Percentiles rank a stretch among this genome's conserved stretches.
Conservation (phyloP, 1,140 invertebrate species). For the Ips nitidus region DNA sequence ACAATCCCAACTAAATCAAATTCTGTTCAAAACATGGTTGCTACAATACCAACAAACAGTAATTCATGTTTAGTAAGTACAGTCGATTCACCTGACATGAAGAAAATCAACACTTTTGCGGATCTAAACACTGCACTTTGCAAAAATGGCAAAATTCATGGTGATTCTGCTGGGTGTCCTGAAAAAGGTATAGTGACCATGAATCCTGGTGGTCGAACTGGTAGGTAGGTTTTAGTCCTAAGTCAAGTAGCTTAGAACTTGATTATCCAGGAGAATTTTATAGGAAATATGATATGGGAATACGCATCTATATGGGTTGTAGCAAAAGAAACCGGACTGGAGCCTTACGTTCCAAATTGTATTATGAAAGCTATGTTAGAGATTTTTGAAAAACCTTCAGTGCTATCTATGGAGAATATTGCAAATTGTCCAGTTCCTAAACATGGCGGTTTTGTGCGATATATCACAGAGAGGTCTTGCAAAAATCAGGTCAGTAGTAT, state of each 20-base stretch:
- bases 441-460: too few species aligned
- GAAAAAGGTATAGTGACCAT: background rate
- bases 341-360: constrained; percentile 1
- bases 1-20: too few species aligned
- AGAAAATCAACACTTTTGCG: too few species aligned
- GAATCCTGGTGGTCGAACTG: background rate
- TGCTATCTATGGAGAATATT: background rate
- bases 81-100: too few species aligned
- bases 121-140: too few species aligned
- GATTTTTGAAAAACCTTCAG: background rate
- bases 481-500: too few species aligned
- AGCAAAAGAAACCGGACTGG: background rate
- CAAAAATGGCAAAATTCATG: too few species aligned
- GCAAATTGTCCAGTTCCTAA: background rate
- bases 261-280: background rate
- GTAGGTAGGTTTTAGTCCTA: background rate
- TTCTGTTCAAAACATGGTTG: too few species aligned
- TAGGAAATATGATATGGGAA: background rate
- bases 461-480: too few species aligned
- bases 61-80: too few species aligned
- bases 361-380: background rate
- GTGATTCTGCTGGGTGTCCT: background rate
- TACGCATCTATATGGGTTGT: constrained; percentile 1
- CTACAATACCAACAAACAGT: too few species aligned
- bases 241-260: background rate